Evolutionary conservation across 2,113 vertebrate genomes (phyloP), one percentile per base, ranked within the genome.

Genomic region (Ivindomyrus marchei): DNA sequence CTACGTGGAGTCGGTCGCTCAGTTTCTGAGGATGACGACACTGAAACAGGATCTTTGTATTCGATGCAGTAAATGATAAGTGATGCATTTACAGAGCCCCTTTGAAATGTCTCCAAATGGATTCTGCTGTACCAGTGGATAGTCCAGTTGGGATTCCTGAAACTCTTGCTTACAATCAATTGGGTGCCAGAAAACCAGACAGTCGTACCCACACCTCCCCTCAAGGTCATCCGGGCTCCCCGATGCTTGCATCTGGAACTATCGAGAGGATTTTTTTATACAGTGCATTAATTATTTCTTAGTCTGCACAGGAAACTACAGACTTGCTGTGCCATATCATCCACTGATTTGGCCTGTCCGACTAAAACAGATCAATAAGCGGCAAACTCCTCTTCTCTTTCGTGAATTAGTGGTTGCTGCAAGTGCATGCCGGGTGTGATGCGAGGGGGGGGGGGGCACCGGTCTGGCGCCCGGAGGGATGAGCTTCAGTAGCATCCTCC

Each of bases 151-250:
- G 89, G 89, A 89, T 89, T 89, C 52, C 80, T 84, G 13, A 45
- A 62, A 45, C 89, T 89, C 89, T 89, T 89, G 74, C 89, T 89
- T 89, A 85, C 89, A 89, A 89, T 89, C 89, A 85, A 89, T 89
- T 13, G 89, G 80, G 89, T 19, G 36, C 53, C 83, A 45, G 89
- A 58, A 80, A 45, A 39, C 49, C 89, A 85, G 74, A 85, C 27
- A 17, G 36, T 21, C 36, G 46, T 42, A 39, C 10, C 31, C 13
- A 31, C 45, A n/a, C 19, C 77, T 3, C 15, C 47, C n/a, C 42
- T 10, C 77, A 89, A 89, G 77, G 89, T 89, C 77, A 89, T 42
- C 24, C 13, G 31, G 11, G 15, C 52, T 21, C 52, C 52, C 50
- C 50, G 13, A 8, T 45, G 9, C 52, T 62, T 58, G 39, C 89